Base-by-base conservation (phyloP, 2,797 vertebrate genomes). In the Natrix natrix region DNA sequence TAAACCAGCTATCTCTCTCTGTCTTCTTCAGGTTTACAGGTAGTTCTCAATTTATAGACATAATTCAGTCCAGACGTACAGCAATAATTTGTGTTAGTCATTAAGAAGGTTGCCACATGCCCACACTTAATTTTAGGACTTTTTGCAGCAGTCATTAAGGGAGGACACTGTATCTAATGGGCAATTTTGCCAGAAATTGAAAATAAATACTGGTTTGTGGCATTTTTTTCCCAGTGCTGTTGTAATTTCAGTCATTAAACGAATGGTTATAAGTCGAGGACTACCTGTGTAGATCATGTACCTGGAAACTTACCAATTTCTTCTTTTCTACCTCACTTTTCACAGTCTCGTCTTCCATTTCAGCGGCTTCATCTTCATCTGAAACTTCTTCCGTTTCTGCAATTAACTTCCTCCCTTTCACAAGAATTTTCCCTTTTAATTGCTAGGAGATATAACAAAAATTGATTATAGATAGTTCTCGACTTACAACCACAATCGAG, bases 341-440 rank as follows among this genome's bases (percentile, higher is more conserved):
- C 78, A 98, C 98, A 1, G 95, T 97, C 0, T 98, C 98, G 10
- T 99, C 98, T 93, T 99, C 99, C 0, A 97, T 97, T 37, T 99
- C 99, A 0, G 98, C 98, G 0, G 99, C 98, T 96, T 99, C 99
- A 0, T 99, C 99, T 95, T 99, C 99, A 54, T 99, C 99, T 0
- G 99, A 99, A 91, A 99, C 98, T 37, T 98, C 98, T 1, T 96
- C 97, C 4, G 97, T 96, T 93, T 98, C 98, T n/a, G 94, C 22
- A 90, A 93, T 99, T 28, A 99, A 94, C 52, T 99, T 98, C 95
- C 99, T 99, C 22, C 99, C 99, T 95, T 99, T 99, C 95, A 99
- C 95, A 57, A 99, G 96, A 95, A 99, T 98, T 96, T 98, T 98
- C 2, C 98, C 98, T 96, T 98, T 99, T 94, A 99, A 95, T 96